phyloP scores from a whole-genome alignment of 2,797 vertebrate species.

The Argyrosomus regius region DNA sequence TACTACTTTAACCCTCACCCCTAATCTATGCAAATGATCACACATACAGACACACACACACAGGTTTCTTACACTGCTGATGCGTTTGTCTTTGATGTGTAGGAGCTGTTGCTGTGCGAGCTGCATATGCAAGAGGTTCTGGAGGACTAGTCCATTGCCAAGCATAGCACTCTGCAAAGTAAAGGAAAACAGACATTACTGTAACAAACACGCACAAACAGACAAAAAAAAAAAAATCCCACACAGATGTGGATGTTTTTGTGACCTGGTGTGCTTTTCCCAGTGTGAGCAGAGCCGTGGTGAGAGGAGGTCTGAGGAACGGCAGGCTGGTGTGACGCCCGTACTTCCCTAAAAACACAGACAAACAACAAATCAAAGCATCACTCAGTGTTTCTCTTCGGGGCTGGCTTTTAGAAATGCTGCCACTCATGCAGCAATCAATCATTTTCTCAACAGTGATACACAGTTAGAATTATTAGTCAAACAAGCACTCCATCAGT shows the following conservation, averaged over 20 bases:
- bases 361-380: constrained; percentile 32
- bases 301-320: constrained; percentile 88
- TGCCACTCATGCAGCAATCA: constrained; percentile 42
- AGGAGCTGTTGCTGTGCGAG: constrained; percentile 93
- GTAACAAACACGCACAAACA: not conserved
- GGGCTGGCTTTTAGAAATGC: constrained; percentile 4
- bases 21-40: constrained; percentile 42
- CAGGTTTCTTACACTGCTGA: constrained; percentile 88
- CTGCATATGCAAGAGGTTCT: constrained; percentile 92
- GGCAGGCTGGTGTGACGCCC: constrained; percentile 83
- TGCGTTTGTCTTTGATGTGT: constrained; percentile 92
- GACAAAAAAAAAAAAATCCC: not conserved
- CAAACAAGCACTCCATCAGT: constrained; percentile 47
- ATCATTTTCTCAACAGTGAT: constrained; percentile 31
- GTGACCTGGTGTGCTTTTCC: constrained; percentile 95
- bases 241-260: not conserved
- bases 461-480: constrained; percentile 20
- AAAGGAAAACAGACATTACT: constrained; percentile 8
- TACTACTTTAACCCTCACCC: not conserved
- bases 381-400: not conserved
- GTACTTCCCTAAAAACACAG: constrained; percentile 81
- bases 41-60: constrained; percentile 25
- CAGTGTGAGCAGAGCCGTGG: constrained; percentile 91
- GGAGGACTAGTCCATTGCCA: constrained; percentile 90
- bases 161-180: constrained; percentile 83